These are phyloP conservation scores for Pantherophis alleghaniensis DNA, from an alignment of 2,797 vertebrate genomes.

Conservation along the genomic window DNA sequence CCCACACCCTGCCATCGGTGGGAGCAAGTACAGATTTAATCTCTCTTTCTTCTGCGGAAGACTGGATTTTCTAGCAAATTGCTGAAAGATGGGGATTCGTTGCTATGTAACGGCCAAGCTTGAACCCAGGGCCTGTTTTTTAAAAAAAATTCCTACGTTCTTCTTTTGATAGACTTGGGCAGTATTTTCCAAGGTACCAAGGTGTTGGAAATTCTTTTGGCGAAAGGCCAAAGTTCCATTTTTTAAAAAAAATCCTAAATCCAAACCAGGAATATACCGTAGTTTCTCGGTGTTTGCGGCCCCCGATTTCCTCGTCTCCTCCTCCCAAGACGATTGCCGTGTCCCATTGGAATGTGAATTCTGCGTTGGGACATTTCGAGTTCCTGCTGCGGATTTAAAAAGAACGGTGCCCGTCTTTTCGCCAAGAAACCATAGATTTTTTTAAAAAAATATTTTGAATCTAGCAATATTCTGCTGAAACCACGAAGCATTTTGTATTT, in stretches of 20 bases:
- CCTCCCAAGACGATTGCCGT: background rate
- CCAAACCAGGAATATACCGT: background rate
- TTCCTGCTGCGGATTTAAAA: background rate
- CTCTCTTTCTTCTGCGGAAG: slow-evolving; percentile 49
- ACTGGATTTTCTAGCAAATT: slow-evolving; percentile 45
- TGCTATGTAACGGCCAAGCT: slow-evolving; percentile 39
- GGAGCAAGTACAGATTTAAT: background rate
- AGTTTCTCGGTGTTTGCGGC: background rate
- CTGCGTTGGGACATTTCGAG: too few species aligned
- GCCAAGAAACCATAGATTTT: background rate
- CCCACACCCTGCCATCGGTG: background rate
- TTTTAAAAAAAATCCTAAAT: background rate
- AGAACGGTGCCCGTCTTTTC: background rate
- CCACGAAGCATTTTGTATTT: background rate
- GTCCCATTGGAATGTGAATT: background rate
- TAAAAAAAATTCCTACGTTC: background rate
- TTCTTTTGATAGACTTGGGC: background rate
- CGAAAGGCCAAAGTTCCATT: background rate
- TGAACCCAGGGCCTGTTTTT: background rate
- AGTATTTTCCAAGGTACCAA: background rate
- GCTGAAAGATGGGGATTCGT: slow-evolving; percentile 49
- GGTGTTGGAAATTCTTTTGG: background rate
- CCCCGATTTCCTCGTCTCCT: background rate
- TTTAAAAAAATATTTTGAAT: background rate
- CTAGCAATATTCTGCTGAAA: background rate